These are phyloP conservation scores for Condylura cristata DNA, from an alignment of 2,113 vertebrate genomes.

Conservation along the genomic window DNA sequence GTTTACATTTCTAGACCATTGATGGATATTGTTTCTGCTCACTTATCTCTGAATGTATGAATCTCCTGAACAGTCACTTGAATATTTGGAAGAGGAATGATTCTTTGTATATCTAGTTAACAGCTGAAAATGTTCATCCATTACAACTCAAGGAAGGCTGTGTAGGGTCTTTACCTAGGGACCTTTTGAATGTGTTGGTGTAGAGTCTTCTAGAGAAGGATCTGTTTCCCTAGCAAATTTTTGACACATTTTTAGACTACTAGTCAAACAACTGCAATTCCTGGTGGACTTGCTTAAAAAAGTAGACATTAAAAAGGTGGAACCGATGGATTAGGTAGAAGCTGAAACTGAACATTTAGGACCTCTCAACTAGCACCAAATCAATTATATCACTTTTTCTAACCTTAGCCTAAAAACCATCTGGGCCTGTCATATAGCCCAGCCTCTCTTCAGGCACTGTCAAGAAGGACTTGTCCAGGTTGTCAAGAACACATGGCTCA, in stretches of 20 bases:
- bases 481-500: slow-evolving; percentile 69
- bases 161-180: neutral
- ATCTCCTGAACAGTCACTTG: neutral
- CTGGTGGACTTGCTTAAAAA: neutral
- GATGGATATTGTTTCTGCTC: neutral
- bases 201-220: neutral
- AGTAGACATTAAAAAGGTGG: slow-evolving; percentile 49
- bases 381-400: slow-evolving; percentile 74
- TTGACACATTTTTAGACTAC: slow-evolving; percentile 16
- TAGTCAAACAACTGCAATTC: neutral
- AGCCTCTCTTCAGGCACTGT: slow-evolving; percentile 42
- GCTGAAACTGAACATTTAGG: slow-evolving; percentile 70
- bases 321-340: slow-evolving; percentile 76
- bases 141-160: neutral
- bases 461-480: slow-evolving; percentile 57
- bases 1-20: neutral
- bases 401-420: slow-evolving; percentile 56
- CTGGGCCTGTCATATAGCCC: slow-evolving; percentile 67
- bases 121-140: neutral
- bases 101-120: neutral
- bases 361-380: slow-evolving; percentile 73
- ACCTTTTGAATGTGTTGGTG: neutral
- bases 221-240: slow-evolving; percentile 6
- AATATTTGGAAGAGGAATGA: neutral
- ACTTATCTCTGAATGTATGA: neutral